Conservation (phyloP, 2,888 invertebrate species). For the Graphium colonna region DNA sequence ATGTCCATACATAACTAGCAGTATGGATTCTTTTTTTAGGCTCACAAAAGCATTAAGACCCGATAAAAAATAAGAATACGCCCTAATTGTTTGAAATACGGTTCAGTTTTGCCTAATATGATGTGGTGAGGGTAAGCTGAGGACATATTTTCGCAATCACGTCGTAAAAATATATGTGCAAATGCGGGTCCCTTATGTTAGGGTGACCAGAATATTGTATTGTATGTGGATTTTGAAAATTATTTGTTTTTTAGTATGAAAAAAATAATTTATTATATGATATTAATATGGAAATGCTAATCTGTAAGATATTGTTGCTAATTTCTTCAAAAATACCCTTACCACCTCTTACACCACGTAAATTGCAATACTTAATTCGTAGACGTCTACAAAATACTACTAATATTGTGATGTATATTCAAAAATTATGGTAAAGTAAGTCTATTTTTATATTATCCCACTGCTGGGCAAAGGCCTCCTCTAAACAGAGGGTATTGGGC, state of each 20-base stretch:
- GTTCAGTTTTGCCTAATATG: neutral
- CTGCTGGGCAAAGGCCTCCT: too few relatives aligned
- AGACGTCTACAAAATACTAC: too few relatives aligned
- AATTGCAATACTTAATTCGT: too few relatives aligned
- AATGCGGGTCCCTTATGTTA: conserved; percentile 26
- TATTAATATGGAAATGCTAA: too few relatives aligned
- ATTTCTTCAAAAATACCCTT: too few relatives aligned
- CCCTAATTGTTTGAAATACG: neutral
- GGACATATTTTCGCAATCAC: conserved; percentile 22
- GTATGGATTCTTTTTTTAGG: conserved; percentile 6
- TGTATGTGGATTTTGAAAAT: conserved; percentile 5
- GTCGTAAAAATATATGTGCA: conserved; percentile 22
- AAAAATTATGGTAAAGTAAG: too few relatives aligned
- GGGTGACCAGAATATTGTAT: conserved; percentile 6
- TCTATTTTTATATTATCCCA: too few relatives aligned
- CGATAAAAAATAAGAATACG: neutral
- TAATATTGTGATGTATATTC: too few relatives aligned
- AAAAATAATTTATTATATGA: too few relatives aligned
- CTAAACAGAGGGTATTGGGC: too few relatives aligned
- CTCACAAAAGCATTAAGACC: neutral
- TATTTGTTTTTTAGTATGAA: neutral
- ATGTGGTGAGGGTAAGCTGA: conserved; percentile 1
- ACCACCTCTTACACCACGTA: too few relatives aligned
- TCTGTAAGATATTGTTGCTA: too few relatives aligned
- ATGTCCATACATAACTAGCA: conserved; percentile 19